phyloP scores from a whole-genome alignment of 2,888 invertebrate species.

The Watsonalla binaria region DNA sequence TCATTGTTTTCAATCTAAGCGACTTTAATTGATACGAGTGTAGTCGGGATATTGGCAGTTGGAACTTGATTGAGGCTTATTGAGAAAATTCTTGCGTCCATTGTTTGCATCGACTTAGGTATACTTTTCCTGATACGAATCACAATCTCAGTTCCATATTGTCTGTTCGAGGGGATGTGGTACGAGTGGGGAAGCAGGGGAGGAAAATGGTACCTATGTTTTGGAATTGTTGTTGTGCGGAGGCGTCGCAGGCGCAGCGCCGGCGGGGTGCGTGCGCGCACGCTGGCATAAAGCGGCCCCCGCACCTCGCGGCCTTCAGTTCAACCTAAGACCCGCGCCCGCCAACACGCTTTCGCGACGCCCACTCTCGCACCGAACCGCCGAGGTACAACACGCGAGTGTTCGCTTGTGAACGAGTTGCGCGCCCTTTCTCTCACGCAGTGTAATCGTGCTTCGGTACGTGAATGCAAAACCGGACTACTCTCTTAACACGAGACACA shows the following conservation, averaged over 20 bases:
- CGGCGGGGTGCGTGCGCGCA: constrained; percentile 47
- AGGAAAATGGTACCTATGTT: constrained; percentile 8
- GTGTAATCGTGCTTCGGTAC: constrained; percentile 72
- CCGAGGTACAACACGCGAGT: constrained; percentile 64
- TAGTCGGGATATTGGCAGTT: not conserved
- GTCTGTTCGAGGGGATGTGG: no score
- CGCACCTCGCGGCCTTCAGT: constrained; percentile 76
- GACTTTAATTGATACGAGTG: not conserved
- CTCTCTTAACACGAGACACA: constrained; percentile 59
- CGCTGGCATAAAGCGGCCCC: constrained; percentile 66
- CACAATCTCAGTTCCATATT: no score
- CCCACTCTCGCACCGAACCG: constrained; percentile 57
- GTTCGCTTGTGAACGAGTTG: constrained; percentile 60
- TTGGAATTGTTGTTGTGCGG: constrained; percentile 18
- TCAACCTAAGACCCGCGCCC: constrained; percentile 58
- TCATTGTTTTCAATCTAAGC: not conserved
- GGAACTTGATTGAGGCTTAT: not conserved
- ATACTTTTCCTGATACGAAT: no score
- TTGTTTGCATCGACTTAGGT: no score
- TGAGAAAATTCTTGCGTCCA: not conserved
- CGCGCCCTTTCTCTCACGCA: constrained; percentile 77
- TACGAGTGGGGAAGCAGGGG: constrained; percentile 1
- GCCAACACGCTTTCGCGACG: constrained; percentile 65
- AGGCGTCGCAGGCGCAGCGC: constrained; percentile 28
- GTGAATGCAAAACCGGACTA: constrained; percentile 76